A percentile compares a stretch with the other conserved stretches of the same genome.
Evolutionary conservation across 2,113 vertebrate species (phyloP).

Genomic region (Lanius collurio): DNA sequence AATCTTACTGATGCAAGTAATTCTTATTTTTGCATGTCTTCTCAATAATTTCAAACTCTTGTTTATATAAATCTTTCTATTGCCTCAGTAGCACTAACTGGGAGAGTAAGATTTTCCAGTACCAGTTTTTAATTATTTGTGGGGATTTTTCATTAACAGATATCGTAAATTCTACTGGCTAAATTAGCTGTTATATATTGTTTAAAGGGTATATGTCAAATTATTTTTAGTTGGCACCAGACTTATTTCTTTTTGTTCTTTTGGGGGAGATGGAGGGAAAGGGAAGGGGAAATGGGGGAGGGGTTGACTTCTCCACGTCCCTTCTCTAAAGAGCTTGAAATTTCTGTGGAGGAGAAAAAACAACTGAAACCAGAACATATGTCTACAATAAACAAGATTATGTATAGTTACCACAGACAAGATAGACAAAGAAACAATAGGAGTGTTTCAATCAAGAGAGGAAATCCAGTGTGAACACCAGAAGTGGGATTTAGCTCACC

Average conservation of each 20-base stretch:
- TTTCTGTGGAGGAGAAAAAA: not conserved
- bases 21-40: not conserved
- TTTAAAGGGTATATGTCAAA: not conserved
- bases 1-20: not conserved
- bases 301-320: not conserved
- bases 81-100: not conserved
- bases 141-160: not conserved
- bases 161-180: not conserved
- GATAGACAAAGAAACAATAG: not conserved
- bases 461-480: rapidly evolving
- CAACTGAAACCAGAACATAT: not conserved
- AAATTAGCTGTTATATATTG: not conserved
- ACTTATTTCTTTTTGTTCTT: not conserved
- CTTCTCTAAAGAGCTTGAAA: not conserved
- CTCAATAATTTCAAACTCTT: not conserved
- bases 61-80: not conserved
- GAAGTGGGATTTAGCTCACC: not conserved
- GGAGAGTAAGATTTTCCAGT: not conserved
- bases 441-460: not conserved
- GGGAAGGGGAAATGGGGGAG: not conserved
- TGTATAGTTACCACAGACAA: not conserved
- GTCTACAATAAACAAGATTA: not conserved
- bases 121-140: not conserved
- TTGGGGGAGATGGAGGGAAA: too few species aligned
- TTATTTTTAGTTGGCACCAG: not conserved